phyloP scores from a whole-genome alignment of 2,888 invertebrate genomes.

The Clusia tigrina region DNA sequence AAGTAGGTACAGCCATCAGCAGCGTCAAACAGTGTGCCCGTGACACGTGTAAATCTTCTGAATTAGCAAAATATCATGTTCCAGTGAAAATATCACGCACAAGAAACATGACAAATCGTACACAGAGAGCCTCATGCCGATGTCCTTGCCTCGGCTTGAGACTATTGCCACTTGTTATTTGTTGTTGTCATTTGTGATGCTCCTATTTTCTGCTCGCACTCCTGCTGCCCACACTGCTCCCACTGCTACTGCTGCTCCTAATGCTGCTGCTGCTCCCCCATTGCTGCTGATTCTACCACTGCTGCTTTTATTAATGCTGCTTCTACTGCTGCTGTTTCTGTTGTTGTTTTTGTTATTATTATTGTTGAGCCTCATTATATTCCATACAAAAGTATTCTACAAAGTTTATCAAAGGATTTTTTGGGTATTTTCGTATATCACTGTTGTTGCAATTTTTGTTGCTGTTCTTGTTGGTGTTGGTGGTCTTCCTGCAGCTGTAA shows the following conservation, averaged over 20 bases:
- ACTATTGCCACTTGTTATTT: neutral
- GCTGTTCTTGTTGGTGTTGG: constrained; percentile 21
- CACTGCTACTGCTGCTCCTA: neutral
- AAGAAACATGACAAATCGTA: constrained; percentile 42
- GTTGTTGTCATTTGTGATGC: neutral
- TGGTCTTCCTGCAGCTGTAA: neutral
- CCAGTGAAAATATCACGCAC: constrained; percentile 56
- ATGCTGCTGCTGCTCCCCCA: neutral
- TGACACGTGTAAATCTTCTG: constrained; percentile 49
- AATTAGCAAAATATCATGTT: constrained; percentile 62
- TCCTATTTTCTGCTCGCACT: neutral
- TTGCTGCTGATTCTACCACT: neutral
- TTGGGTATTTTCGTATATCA: neutral
- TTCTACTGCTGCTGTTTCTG: constrained; percentile 6
- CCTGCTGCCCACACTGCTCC: neutral
- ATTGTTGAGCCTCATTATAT: neutral
- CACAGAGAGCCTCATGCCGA: too few species aligned
- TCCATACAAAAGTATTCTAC: neutral
- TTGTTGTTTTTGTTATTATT: constrained; percentile 12
- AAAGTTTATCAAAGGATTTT: constrained; percentile 22
- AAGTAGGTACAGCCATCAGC: too few species aligned
- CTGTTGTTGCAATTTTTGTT: constrained; percentile 44
- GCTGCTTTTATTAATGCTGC: neutral
- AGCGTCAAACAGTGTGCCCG: neutral
- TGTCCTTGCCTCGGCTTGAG: too few species aligned